Base-by-base conservation (phyloP, 2,113 vertebrate species). In the Buteo buteo region DNA sequence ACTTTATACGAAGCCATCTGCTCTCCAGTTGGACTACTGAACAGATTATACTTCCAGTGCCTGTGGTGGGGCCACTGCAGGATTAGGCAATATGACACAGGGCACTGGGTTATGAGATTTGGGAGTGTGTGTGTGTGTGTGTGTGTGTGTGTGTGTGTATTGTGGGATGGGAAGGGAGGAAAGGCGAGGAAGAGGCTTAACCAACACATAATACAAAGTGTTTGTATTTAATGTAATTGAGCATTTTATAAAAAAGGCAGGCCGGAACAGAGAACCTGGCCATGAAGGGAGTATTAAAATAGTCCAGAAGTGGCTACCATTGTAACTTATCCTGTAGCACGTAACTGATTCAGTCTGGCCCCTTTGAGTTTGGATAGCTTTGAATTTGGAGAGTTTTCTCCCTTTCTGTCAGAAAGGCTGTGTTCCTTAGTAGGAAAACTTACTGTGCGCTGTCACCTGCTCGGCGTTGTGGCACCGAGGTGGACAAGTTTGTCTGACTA, bases 1-100 rank as follows among this genome's bases (percentile, higher is more conserved):
- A 9, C 50, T 88, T 89, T 86, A 62, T 90, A 80, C 54, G 49
- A 94, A 96, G 93, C 96, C 96, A 97, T 97, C 97, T 98, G 97
- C 79, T 96, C 83, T 90, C 81, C 88, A 82, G 93, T 97, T 96
- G 90, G 78, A 77, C 90, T 94, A 1, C 52, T 70, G 86, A 92
- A 86, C 87, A 96, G 97, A 96, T 95, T 94, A 90, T 89, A 26
- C 67, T 86, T 65, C 36, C 72, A 71, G 92, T 84, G 93, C 71
- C n/a, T 58, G 62, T 65, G 65, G 47, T 84, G 72, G 42, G 79
- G 92, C 82, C 26, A 8, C 61, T 34, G 86, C 76, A 34, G 95
- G 96, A 96, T 97, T 94, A 97, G 90, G 70, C 89, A 81, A 0
- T 52, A 11, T 94, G 88, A 92, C 62, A 93, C n/a, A 87, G 89